Base-by-base conservation (phyloP, 2,113 vertebrate species). In the Brachirus orientalis region DNA sequence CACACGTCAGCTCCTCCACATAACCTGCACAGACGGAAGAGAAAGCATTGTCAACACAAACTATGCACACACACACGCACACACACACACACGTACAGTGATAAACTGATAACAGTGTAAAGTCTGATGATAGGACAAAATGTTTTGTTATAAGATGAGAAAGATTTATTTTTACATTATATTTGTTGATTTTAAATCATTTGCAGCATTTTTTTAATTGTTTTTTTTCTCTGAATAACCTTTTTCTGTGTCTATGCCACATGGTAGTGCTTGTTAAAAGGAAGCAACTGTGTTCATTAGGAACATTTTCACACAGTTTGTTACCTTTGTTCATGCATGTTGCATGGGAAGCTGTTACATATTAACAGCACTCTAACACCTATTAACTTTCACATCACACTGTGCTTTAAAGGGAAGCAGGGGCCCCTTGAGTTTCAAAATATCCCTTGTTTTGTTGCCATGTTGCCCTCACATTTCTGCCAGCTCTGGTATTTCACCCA, bases 301-400 rank as follows among this genome's bases (percentile, higher is more conserved):
- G 61, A 75, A 84, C 77, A 71, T 92, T 89, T 86, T 77, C 72
- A 75, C 71, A 58, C 59, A 69, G 63, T 19, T 37, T 50, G 38
- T 78, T 69, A 79, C 78, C 85, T 79, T 80, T 76, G 70, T 79
- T 85, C 74, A 80, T 86, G 86, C 65, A 88, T 89, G 73, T 88
- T 82, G 59, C 79, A 88, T 69, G 44, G 56, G 56, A 69, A 79
- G 72, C 19, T 8, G 87, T 91, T 91, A 88, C 85, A 85, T 78
- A 90, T 90, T 90, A 92, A 90, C 90, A 62, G 59, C 76, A 55
- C 78, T 88, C 80, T 16, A 43, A 77, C 72, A 84, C 76, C 82
- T 69, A 88, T 90, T 90, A 90, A 90, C 90, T 87, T 90, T 86
- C 87, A 72, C 57, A 51, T 87, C 89, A 86, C 88, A 86, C 46